These are phyloP conservation scores for Neodontobutis hainanensis DNA, from an alignment of 2,113 vertebrate genomes.

Conservation along the genomic window DNA sequence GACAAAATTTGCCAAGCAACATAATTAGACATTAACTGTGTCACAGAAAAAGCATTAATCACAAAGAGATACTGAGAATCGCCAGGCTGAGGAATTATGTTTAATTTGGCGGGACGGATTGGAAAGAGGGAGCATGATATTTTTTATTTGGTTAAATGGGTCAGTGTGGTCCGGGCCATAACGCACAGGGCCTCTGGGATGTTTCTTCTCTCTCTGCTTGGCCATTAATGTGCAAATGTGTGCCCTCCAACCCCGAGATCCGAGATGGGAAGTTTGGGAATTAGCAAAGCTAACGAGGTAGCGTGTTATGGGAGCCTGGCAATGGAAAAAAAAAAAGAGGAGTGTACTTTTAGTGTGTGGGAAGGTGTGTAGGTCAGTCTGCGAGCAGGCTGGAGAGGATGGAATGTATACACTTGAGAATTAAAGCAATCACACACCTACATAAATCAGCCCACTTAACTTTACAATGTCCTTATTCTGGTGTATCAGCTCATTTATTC, in stretches of 20 bases:
- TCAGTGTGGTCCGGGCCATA: slow-evolving; percentile 88
- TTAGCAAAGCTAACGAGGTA: slow-evolving; percentile 88
- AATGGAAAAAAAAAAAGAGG: slow-evolving; percentile 83
- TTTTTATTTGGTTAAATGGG: slow-evolving; percentile 88
- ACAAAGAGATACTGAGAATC: slow-evolving; percentile 90
- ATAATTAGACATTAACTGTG: slow-evolving; percentile 97
- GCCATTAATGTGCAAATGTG: slow-evolving; percentile 99
- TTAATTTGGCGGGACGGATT: slow-evolving; percentile 94
- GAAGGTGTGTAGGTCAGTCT: slow-evolving; percentile 16
- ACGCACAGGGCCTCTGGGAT: slow-evolving; percentile 86
- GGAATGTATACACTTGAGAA: slow-evolving; percentile 35
- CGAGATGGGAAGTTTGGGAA: slow-evolving; percentile 87
- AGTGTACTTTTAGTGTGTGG: slow-evolving; percentile 40
- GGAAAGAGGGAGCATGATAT: slow-evolving; percentile 69
- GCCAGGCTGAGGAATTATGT: slow-evolving; percentile 88
- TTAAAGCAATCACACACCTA: slow-evolving; percentile 53
- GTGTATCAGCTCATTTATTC: slow-evolving; percentile 33
- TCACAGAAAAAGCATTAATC: slow-evolving; percentile 94
- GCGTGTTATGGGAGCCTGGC: slow-evolving; percentile 82
- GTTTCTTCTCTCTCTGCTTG: slow-evolving; percentile 81
- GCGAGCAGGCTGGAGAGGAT: slow-evolving; percentile 18
- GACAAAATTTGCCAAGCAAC: slow-evolving; percentile 87
- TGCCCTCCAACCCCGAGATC: slow-evolving; percentile 90
- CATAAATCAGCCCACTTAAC: slow-evolving; percentile 30
- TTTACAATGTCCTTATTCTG: slow-evolving; percentile 28